These are phyloP conservation scores for Tenthredo scrophulariae DNA, from an alignment of 2,888 invertebrate species.

Conservation along the genomic window DNA sequence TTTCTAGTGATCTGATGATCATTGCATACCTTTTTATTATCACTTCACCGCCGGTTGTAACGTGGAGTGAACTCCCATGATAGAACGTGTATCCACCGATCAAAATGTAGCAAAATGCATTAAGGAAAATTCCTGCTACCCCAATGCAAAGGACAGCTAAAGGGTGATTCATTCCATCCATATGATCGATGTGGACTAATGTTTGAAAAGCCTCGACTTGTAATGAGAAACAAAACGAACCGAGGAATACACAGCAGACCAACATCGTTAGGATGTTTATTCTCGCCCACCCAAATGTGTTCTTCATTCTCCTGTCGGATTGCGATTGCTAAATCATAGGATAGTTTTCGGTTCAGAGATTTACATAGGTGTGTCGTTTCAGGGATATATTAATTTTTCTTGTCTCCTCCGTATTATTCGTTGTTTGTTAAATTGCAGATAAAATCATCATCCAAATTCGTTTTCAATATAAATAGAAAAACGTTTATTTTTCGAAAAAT, in stretches of 20 bases:
- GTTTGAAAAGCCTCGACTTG: conserved; percentile 91
- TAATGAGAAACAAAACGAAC: conserved; percentile 90
- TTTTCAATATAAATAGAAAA: conserved; percentile 18
- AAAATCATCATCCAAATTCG: neutral
- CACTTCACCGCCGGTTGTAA: conserved; percentile 83
- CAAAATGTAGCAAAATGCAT: conserved; percentile 88
- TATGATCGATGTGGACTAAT: conserved; percentile 86
- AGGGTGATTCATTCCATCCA: conserved; percentile 88
- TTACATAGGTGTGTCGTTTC: too few relatives aligned
- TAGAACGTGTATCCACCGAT: conserved; percentile 90
- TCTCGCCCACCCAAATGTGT: conserved; percentile 96
- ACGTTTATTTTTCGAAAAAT: neutral
- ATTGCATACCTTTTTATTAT: conserved; percentile 78
- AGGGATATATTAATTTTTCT: too few relatives aligned
- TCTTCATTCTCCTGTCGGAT: conserved; percentile 85
- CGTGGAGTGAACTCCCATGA: conserved; percentile 85
- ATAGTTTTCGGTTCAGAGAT: neutral
- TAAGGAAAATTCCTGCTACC: conserved; percentile 85
- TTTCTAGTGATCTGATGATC: neutral
- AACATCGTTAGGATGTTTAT: conserved; percentile 93
- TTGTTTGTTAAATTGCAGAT: neutral
- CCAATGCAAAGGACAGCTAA: conserved; percentile 88
- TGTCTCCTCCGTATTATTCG: too few relatives aligned
- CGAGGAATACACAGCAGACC: conserved; percentile 89
- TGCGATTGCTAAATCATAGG: conserved; percentile 77